Evolutionary conservation across 1,140 invertebrate species (phyloP), one percentile per base, ranked within the genome.

Genomic region (Heliothis subflexa): DNA sequence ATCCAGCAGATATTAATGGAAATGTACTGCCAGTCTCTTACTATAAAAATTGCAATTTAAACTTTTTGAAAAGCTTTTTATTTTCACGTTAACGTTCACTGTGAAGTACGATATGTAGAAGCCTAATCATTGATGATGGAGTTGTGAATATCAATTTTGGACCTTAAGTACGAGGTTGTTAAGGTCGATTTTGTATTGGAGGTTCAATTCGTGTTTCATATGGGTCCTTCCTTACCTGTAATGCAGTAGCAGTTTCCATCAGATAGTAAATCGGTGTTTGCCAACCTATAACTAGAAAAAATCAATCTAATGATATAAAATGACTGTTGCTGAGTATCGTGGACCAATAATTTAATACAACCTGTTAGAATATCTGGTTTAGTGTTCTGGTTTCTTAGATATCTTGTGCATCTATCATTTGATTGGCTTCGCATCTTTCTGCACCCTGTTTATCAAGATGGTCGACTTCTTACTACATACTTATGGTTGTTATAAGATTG

Each of bases 21-120:
- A 75, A 61, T 62, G 72, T 28, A 75, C 72, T 28, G 57, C 71
- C 45, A 40, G 57, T 16, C 57, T 50, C 54, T 61, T 54, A 49
- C 55, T 61, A 49, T 61, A 57, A 75, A 75, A 75, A 75, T 61
- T 50, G 72, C 59, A 75, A 75, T 75, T 75, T 62, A 62, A 75
- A 75, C 47, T 62, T 71, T 33, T 49, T 40, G 50, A 71, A 71
- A 55, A 13, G 50, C 25, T 70, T 70, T 70, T 70, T 70, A 70
- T 70, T 70, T 70, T 70, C 47, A 70, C 21, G 47, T 49, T 14
- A 50, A 70, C 47, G 47, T 70, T 28, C 47, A 14, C 66, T 70
- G 13, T 14, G 66, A 47, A 47, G 40, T 64, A 47, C 12, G 16
- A 18, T 47, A 28, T 47, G 33, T 64, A 18, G n/a, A 21, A 47